phyloP scores from a whole-genome alignment of 2,797 vertebrate genomes.

The Acanthis flammea region DNA sequence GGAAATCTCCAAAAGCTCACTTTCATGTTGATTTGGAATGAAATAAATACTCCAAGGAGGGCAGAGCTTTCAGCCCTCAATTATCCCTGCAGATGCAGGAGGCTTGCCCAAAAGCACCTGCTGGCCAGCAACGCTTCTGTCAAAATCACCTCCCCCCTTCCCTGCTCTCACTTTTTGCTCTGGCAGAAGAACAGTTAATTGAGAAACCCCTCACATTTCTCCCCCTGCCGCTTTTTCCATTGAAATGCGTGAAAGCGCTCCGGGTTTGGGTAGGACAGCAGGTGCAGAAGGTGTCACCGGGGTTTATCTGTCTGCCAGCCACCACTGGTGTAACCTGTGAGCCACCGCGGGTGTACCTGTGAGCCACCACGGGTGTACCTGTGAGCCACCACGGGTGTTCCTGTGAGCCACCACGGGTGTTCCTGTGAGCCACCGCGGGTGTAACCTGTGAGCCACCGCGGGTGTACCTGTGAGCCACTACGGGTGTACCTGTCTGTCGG shows the following conservation, averaged over 20 bases:
- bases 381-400: no score
- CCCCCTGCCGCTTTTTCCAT: not conserved
- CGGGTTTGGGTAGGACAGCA: not conserved
- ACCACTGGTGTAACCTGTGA: no score
- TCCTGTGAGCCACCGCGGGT: no score
- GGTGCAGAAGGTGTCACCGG: not conserved
- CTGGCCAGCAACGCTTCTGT: not conserved
- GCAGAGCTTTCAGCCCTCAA: fast-evolving
- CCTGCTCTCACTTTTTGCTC: not conserved
- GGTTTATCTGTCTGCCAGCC: no score
- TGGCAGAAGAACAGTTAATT: not conserved
- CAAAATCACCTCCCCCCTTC: not conserved
- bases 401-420: no score
- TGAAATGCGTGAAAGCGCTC: not conserved
- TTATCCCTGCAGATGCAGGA: not conserved
- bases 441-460: no score
- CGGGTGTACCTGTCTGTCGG: no score
- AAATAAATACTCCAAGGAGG: not conserved
- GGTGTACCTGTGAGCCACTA: no score
- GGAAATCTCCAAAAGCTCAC: not conserved
- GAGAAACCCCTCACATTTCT: not conserved
- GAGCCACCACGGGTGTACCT: no score
- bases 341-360: no score
- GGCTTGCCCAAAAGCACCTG: not conserved
- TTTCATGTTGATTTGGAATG: not conserved